These are phyloP conservation scores for Acronicta leporina DNA, from an alignment of 2,888 invertebrate species.

Conservation along the genomic window DNA sequence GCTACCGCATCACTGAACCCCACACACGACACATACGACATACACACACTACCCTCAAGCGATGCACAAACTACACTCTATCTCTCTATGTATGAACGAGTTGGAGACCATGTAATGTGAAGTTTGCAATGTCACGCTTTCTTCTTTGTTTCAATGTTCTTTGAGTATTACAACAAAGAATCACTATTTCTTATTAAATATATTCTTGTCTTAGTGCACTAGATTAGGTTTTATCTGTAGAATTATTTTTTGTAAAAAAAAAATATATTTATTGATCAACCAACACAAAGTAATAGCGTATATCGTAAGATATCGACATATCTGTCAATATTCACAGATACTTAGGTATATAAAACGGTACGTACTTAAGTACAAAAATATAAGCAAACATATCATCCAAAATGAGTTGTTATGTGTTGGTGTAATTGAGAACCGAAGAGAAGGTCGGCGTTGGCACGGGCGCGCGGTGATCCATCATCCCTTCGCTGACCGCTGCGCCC, in stretches of 20 bases:
- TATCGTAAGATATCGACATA: conserved; percentile 14
- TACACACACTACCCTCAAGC: conserved; percentile 19
- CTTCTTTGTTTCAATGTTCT: not conserved
- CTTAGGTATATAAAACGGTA: conserved; percentile 31
- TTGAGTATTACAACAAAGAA: not conserved
- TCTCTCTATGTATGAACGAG: conserved; percentile 36
- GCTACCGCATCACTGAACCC: conserved; percentile 76
- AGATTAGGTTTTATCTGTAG: no score
- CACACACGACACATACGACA: conserved; percentile 76
- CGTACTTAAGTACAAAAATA: conserved; percentile 47
- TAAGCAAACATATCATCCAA: conserved; percentile 61
- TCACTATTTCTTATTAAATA: no score
- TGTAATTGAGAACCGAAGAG: conserved; percentile 85
- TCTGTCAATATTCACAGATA: conserved; percentile 40
- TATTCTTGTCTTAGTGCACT: no score
- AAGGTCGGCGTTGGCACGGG: conserved; percentile 76
- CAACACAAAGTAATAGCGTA: conserved; percentile 2
- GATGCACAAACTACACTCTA: conserved; percentile 51
- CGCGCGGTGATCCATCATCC: conserved; percentile 88
- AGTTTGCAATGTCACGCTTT: conserved; percentile 23
- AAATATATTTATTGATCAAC: no score
- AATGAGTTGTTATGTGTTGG: conserved; percentile 79
- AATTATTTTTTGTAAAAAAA: no score
- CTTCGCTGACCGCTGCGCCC: conserved; percentile 79
- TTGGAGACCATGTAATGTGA: conserved; percentile 18